These are phyloP conservation scores for Drosophila littoralis DNA, from an alignment of 1,140 invertebrate species.

Conservation along the genomic window DNA sequence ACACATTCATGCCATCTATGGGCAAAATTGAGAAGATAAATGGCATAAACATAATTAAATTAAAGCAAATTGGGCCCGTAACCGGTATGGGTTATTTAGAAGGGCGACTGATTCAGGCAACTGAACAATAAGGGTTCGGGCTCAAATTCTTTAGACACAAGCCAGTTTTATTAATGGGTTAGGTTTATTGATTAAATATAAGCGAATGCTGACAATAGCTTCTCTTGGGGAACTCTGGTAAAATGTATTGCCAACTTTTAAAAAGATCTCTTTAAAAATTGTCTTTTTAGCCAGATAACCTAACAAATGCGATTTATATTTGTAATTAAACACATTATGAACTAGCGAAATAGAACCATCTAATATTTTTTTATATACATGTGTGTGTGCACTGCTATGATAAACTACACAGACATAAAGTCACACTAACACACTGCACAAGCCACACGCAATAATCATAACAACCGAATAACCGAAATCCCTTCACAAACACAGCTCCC, in stretches of 20 bases:
- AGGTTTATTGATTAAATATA: no score
- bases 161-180: no score
- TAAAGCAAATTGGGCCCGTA: no score
- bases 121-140: no score
- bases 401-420: constrained; percentile 33
- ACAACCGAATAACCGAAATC: constrained; percentile 43
- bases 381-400: constrained; percentile 9
- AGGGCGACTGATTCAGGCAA: no score
- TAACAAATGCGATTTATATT: constrained; percentile 11
- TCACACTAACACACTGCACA: no score
- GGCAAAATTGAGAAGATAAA: constrained; percentile 7
- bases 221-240: no score
- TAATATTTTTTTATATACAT: constrained; percentile 48
- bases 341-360: constrained; percentile 43
- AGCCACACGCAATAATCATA: constrained; percentile 54
- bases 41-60: constrained; percentile 11
- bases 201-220: no score
- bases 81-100: neutral
- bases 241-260: no score
- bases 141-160: no score
- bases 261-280: no score
- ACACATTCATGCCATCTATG: neutral
- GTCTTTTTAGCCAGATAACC: no score
- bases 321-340: constrained; percentile 67
- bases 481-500: constrained; percentile 18